These are phyloP conservation scores for Galeruca laticollis DNA, from an alignment of 2,888 invertebrate genomes.

Conservation along the genomic window DNA sequence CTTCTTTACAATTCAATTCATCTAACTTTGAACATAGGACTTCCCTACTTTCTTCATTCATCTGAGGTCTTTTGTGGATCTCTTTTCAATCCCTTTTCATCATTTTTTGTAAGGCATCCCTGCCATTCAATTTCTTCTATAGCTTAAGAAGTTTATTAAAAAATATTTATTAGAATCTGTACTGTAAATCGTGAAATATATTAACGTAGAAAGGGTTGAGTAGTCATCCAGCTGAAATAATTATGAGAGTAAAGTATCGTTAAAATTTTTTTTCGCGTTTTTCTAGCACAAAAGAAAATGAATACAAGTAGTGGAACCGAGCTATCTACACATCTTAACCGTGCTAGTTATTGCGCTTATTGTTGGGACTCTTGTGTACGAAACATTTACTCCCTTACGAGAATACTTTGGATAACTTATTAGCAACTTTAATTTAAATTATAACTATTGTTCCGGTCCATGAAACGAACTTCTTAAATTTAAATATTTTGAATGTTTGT, in stretches of 20 bases:
- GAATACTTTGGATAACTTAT: constrained; percentile 60
- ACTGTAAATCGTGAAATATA: no score
- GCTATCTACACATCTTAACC: neutral
- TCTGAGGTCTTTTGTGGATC: no score
- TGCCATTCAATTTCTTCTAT: no score
- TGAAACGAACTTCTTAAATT: constrained; percentile 34
- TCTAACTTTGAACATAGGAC: no score
- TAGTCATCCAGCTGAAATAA: neutral
- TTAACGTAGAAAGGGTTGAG: neutral
- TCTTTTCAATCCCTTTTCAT: no score
- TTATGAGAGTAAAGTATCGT: neutral
- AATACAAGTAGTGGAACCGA: neutral
- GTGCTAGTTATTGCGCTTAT: constrained; percentile 7
- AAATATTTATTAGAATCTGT: no score
- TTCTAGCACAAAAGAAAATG: neutral
- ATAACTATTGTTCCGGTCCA: constrained; percentile 49
- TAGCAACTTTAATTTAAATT: constrained; percentile 60
- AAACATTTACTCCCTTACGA: constrained; percentile 59
- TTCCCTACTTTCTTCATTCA: no score
- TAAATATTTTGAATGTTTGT: constrained; percentile 33
- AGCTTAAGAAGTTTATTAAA: no score
- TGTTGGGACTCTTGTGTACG: constrained; percentile 48
- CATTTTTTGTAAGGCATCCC: no score
- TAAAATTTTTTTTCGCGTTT: neutral
- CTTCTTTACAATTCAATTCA: no score